These are phyloP conservation scores for Rhabdomys pumilio DNA, from an alignment of 2,797 vertebrate genomes.

Conservation along the genomic window DNA sequence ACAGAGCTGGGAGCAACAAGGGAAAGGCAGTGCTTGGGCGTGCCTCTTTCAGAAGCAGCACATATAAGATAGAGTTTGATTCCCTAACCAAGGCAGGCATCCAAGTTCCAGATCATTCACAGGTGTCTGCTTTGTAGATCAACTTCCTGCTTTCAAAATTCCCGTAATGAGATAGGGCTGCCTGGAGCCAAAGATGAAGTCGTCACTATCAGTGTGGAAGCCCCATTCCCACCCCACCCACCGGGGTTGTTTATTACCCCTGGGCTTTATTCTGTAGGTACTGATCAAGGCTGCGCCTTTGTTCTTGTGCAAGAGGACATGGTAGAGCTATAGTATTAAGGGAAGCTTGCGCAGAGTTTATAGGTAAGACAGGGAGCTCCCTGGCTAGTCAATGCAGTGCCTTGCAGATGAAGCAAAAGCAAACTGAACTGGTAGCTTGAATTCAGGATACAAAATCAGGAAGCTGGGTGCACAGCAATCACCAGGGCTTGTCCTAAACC, in stretches of 20 bases:
- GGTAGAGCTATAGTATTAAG: conserved; percentile 32
- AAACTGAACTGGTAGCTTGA: conserved; percentile 16
- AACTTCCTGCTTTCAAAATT: conserved; percentile 45
- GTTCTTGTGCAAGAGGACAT: conserved; percentile 48
- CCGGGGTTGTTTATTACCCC: neutral
- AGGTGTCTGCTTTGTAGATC: neutral
- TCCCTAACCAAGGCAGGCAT: conserved; percentile 9
- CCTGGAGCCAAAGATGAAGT: conserved; percentile 19
- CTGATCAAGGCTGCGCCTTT: neutral
- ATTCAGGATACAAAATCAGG: conserved; percentile 46
- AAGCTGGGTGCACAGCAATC: conserved; percentile 33
- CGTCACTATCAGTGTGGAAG: neutral
- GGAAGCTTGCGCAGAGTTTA: neutral
- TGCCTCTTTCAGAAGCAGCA: neutral
- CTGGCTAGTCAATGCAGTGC: neutral
- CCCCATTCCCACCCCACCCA: too few species aligned
- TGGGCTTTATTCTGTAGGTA: conserved; percentile 29
- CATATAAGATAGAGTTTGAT: neutral
- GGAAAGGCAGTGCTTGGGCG: neutral
- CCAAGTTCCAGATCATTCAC: neutral
- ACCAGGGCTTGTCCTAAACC: conserved; percentile 24
- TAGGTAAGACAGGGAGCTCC: conserved; percentile 52
- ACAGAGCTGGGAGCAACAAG: neutral
- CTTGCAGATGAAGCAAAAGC: conserved; percentile 22
- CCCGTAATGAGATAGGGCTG: conserved; percentile 24